A percentile compares a stretch with the other conserved stretches of the same genome.
These are phyloP conservation scores for Petrophora chlorosata DNA, from an alignment of 2,888 invertebrate genomes.

Conservation along the genomic window DNA sequence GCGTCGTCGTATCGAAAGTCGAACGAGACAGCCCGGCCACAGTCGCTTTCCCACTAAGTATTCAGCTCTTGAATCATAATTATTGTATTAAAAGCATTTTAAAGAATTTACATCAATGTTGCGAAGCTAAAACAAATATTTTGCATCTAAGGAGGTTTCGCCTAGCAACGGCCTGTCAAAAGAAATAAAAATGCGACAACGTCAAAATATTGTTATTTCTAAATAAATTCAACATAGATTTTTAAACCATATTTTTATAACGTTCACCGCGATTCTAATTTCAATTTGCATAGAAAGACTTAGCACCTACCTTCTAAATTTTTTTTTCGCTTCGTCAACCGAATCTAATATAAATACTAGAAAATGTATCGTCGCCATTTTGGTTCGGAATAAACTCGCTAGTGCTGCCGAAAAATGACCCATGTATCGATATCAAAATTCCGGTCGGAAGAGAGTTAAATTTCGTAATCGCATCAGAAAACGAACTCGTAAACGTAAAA, in stretches of 20 bases:
- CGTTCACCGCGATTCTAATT: slow-evolving; percentile 11
- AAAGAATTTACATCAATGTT: too few relatives aligned
- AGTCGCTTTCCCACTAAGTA: too few relatives aligned
- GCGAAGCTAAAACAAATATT: too few relatives aligned
- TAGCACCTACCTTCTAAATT: neutral
- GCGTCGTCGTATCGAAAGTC: too few relatives aligned
- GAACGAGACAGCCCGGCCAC: too few relatives aligned
- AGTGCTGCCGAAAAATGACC: slow-evolving; percentile 26
- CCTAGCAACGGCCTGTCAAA: slow-evolving; percentile 7
- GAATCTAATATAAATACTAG: neutral
- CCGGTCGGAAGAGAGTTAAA: slow-evolving; percentile 7
- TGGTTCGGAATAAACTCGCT: slow-evolving; percentile 6
- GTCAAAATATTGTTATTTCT: slow-evolving; percentile 7
- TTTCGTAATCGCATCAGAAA: slow-evolving; percentile 20
- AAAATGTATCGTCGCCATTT: slow-evolving; percentile 25
- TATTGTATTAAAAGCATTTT: too few relatives aligned
- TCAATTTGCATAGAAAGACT: neutral
- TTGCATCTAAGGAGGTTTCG: slow-evolving; percentile 15
- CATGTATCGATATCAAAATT: slow-evolving; percentile 34
- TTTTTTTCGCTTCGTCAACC: neutral
- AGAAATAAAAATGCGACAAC: neutral
- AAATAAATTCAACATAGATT: slow-evolving; percentile 11
- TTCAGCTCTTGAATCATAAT: too few relatives aligned
- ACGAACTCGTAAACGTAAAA: slow-evolving; percentile 31
- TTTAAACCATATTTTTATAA: neutral